phyloP scores from a whole-genome alignment of 2,888 invertebrate genomes.

The Scaptomyza caliginosa region DNA sequence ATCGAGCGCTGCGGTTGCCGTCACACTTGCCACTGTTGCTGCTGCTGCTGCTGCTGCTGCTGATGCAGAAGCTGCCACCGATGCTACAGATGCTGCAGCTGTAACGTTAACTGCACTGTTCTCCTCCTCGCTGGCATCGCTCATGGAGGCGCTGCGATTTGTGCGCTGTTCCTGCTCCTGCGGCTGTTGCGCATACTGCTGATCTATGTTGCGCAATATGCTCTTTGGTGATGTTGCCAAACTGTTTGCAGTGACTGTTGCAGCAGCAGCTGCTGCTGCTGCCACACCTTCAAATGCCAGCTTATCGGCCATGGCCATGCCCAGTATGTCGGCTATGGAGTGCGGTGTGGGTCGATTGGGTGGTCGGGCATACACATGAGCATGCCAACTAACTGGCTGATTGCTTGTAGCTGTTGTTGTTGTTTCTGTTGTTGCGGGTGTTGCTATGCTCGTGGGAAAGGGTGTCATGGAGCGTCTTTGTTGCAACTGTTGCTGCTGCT shows the following conservation, averaged over 20 bases:
- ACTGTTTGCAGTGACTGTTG: slow-evolving; percentile 32
- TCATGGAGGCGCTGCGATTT: slow-evolving; percentile 79
- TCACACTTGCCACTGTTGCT: slow-evolving; percentile 5
- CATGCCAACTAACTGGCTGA: slow-evolving; percentile 89
- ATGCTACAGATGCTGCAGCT: background rate
- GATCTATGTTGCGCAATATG: slow-evolving; percentile 81
- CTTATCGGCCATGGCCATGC: slow-evolving; percentile 80
- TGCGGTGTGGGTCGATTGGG: slow-evolving; percentile 93
- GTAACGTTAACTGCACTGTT: slow-evolving; percentile 28
- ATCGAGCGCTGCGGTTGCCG: slow-evolving; percentile 79
- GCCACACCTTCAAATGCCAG: slow-evolving; percentile 27
- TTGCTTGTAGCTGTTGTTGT: slow-evolving; percentile 1
- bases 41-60: background rate
- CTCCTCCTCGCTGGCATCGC: slow-evolving; percentile 85
- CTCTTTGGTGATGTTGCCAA: slow-evolving; percentile 82
- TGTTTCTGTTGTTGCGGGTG: slow-evolving; percentile 2
- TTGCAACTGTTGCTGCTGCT: slow-evolving; percentile 38
- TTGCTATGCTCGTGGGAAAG: slow-evolving; percentile 34
- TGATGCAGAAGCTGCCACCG: slow-evolving; percentile 40
- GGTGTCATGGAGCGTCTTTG: slow-evolving; percentile 42
- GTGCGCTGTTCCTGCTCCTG: slow-evolving; percentile 72
- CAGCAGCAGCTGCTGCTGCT: slow-evolving; percentile 14
- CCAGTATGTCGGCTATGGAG: slow-evolving; percentile 94
- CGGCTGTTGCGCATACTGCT: slow-evolving; percentile 75
- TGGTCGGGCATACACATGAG: slow-evolving; percentile 93